Conservation (phyloP, 1,140 invertebrate species). For the Drosophila busckii region DNA sequence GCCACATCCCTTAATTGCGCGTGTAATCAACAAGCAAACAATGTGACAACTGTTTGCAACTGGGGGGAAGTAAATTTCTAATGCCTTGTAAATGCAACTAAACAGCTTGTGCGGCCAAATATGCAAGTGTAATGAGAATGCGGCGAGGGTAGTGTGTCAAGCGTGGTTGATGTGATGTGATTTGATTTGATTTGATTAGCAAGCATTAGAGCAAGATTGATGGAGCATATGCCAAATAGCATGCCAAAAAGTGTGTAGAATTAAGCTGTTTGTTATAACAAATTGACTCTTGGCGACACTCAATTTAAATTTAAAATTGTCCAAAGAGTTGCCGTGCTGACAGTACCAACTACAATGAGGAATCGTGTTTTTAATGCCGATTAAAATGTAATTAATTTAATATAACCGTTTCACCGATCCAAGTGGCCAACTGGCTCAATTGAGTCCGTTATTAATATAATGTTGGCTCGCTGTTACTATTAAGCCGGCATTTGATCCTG, state of each 20-base stretch:
- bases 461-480: no score
- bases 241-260: slow-evolving; percentile 31
- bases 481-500: no score
- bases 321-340: no score
- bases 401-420: no score
- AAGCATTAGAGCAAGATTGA: slow-evolving; percentile 59
- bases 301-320: no score
- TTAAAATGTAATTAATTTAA: no score
- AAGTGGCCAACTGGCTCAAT: no score
- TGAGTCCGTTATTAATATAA: no score
- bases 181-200: slow-evolving; percentile 54
- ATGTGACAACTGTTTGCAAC: slow-evolving; percentile 18
- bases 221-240: slow-evolving; percentile 48
- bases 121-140: slow-evolving; percentile 15
- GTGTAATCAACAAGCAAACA: slow-evolving; percentile 49
- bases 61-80: slow-evolving; percentile 12
- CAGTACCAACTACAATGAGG: no score
- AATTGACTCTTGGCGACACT: slow-evolving; percentile 5
- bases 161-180: slow-evolving; percentile 56
- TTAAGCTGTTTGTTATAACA: slow-evolving; percentile 16
- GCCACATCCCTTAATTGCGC: slow-evolving; percentile 69
- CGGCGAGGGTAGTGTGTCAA: slow-evolving; percentile 14
- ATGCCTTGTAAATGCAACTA: slow-evolving; percentile 62
- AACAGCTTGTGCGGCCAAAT: slow-evolving; percentile 45
- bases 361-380: no score